Percentiles rank a stretch among this genome's conserved stretches.
Evolutionary conservation across 2,888 invertebrate genomes (phyloP).

Genomic region (Anthophora plumipes): DNA sequence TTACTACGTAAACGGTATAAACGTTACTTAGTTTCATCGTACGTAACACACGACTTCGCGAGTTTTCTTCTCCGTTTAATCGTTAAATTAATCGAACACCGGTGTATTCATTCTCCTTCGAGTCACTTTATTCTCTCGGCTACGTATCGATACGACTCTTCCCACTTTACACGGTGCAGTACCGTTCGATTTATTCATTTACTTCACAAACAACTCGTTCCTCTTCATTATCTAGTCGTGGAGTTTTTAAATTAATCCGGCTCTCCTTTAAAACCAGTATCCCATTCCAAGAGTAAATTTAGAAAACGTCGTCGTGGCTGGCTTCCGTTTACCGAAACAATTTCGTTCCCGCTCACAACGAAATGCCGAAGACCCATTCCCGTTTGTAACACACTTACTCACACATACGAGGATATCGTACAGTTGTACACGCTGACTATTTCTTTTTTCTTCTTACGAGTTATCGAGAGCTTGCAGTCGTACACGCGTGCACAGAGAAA

Average conservation of each 20-base stretch:
- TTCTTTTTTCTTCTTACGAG: conserved; percentile 16
- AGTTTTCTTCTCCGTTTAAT: too few relatives aligned
- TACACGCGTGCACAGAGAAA: conserved; percentile 16
- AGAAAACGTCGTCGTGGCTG: neutral
- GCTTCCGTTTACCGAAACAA: conserved; percentile 5
- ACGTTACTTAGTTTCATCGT: too few relatives aligned
- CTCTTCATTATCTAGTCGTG: neutral
- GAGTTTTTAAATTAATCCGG: neutral
- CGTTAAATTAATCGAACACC: too few relatives aligned
- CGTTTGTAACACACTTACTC: neutral
- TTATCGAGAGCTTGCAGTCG: conserved; percentile 52
- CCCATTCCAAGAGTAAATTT: neutral
- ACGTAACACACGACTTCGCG: too few relatives aligned
- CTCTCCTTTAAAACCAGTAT: neutral
- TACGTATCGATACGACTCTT: too few relatives aligned
- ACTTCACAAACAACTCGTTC: neutral
- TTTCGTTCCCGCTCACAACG: neutral
- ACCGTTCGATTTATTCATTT: neutral
- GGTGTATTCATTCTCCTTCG: too few relatives aligned
- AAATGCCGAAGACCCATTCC: neutral
- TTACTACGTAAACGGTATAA: too few relatives aligned
- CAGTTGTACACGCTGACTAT: conserved; percentile 9
- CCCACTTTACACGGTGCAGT: neutral
- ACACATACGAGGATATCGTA: conserved; percentile 1
- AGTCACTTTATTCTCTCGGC: too few relatives aligned